Percentiles rank a stretch among this genome's conserved stretches.
Conservation (phyloP, 2,113 vertebrate species). For the Carassius carassius region DNA sequence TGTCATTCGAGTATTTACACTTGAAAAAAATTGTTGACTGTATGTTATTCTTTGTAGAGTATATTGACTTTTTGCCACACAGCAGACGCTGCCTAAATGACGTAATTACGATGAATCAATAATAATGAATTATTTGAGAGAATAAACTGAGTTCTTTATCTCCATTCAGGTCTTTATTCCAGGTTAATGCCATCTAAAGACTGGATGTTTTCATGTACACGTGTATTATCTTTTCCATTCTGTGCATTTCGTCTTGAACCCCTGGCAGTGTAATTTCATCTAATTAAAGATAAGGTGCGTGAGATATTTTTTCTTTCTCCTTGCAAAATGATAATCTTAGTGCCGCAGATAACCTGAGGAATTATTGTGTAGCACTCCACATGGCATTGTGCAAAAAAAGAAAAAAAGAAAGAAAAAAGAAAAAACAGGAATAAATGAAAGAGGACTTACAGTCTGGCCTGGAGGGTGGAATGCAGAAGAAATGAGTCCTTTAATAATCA, state of each 20-base stretch:
- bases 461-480: background rate
- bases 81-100: background rate
- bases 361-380: conserved; percentile 36
- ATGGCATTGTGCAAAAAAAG: conserved; percentile 18
- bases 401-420: background rate
- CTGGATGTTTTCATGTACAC: conserved; percentile 44
- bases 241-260: conserved; percentile 46
- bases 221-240: conserved; percentile 44
- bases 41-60: conserved; percentile 1
- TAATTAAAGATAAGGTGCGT: conserved; percentile 62
- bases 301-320: conserved; percentile 45
- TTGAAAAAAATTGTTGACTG: background rate
- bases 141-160: background rate
- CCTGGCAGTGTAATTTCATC: conserved; percentile 60
- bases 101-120: conserved; percentile 10
- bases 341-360: conserved; percentile 51
- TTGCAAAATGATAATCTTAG: conserved; percentile 38
- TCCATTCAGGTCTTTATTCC: conserved; percentile 39
- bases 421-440: background rate
- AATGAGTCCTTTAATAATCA: conserved; percentile 6
- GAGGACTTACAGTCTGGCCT: background rate
- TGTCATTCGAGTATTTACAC: background rate
- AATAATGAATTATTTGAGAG: conserved; percentile 25
- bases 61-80: conserved; percentile 27
- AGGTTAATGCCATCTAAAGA: conserved; percentile 26